These are phyloP conservation scores for Bacillus rossius DNA, from an alignment of 1,140 invertebrate genomes.

Conservation along the genomic window DNA sequence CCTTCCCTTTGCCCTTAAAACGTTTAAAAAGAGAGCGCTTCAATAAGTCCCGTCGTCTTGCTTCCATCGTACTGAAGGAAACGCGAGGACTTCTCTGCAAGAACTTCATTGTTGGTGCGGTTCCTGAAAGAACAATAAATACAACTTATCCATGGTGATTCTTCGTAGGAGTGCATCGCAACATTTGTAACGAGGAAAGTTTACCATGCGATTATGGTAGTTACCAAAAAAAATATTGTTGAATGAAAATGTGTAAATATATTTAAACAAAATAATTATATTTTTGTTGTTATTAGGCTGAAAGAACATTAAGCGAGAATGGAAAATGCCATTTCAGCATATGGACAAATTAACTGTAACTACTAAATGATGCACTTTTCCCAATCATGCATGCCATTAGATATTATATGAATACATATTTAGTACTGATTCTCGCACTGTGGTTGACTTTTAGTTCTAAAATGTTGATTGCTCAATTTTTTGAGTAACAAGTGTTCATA, in stretches of 20 bases:
- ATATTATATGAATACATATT: no score
- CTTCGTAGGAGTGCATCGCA: no score
- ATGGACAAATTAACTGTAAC: neutral
- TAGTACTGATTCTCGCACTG: no score
- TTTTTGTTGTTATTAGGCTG: constrained; percentile 4
- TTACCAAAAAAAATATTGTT: neutral
- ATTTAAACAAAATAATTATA: constrained; percentile 12
- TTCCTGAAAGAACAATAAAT: no score
- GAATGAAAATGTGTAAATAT: constrained; percentile 14
- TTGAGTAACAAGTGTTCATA: neutral
- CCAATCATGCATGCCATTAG: neutral
- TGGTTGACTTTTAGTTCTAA: neutral
- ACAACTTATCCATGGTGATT: neutral
- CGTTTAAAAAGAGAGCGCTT: neutral
- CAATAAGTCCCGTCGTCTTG: constrained; percentile 15
- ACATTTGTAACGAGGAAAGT: no score
- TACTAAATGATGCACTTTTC: neutral
- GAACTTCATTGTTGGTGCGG: constrained; percentile 11
- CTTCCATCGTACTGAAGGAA: constrained; percentile 13
- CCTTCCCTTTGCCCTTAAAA: neutral
- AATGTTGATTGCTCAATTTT: neutral
- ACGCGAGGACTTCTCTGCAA: constrained; percentile 12
- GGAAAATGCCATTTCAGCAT: neutral
- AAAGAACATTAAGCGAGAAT: constrained; percentile 7
- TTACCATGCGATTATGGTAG: neutral